Conservation (phyloP, 1,140 invertebrate genomes). For the Andrena cerasifolii region DNA sequence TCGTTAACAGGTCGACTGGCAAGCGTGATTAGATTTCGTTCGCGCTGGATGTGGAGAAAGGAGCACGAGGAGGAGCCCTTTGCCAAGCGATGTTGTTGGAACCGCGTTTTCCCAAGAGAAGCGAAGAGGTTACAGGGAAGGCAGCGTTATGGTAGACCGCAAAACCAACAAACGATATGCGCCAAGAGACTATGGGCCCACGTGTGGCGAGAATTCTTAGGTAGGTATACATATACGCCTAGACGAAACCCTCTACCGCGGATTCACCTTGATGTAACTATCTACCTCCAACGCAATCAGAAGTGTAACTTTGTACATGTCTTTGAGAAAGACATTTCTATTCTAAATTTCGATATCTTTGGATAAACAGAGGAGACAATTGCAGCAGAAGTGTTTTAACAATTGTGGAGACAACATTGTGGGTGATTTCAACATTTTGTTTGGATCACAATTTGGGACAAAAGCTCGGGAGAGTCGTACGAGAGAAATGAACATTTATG, state of each 20-base stretch:
- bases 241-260: not conserved
- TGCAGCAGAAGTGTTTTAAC: too few species aligned
- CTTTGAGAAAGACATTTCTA: too few species aligned
- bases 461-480: too few species aligned
- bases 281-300: not conserved
- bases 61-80: conserved; percentile 51
- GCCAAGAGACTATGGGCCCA: conserved; percentile 59
- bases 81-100: conserved; percentile 57
- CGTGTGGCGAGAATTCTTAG: conserved; percentile 42
- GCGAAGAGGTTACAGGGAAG: conserved; percentile 63
- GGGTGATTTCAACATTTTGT: too few species aligned
- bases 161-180: conserved; percentile 78
- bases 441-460: too few species aligned
- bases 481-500: too few species aligned
- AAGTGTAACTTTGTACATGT: not conserved
- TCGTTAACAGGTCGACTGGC: not conserved
- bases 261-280: conserved; percentile 10
- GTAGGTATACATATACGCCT: not conserved
- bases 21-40: conserved; percentile 62
- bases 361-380: too few species aligned
- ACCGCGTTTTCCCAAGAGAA: conserved; percentile 66
- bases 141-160: conserved; percentile 76
- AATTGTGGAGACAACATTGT: too few species aligned
- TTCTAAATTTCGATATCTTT: too few species aligned
- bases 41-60: conserved; percentile 39